Evolutionary conservation across 2,797 vertebrate species (phyloP).

Genomic region (Avahi laniger): DNA sequence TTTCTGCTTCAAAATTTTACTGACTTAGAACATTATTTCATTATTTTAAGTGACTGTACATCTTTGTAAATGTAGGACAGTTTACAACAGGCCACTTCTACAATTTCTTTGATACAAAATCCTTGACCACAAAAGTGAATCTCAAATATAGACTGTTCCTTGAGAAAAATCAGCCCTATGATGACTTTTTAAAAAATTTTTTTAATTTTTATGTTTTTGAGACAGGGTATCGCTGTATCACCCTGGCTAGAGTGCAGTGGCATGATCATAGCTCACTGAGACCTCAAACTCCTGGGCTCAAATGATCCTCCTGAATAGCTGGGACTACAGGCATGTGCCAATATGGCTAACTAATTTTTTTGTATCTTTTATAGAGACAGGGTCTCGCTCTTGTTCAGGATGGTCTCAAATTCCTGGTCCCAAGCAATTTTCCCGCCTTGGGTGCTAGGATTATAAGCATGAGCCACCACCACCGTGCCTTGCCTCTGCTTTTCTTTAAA

Average conservation of each 20-base stretch:
- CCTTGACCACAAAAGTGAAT: slow-evolving; percentile 19
- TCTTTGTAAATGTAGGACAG: background rate
- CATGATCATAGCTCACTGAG: too few species aligned
- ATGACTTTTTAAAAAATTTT: background rate
- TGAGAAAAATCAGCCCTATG: background rate
- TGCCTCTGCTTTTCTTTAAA: background rate
- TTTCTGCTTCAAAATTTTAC: slow-evolving; percentile 35
- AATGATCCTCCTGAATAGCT: too few species aligned
- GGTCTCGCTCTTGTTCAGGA: too few species aligned
- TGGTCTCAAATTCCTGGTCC: too few species aligned
- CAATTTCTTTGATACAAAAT: background rate
- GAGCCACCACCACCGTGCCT: too few species aligned
- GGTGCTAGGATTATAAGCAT: too few species aligned
- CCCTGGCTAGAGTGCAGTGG: too few species aligned
- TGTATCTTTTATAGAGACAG: too few species aligned
- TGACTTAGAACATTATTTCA: slow-evolving; percentile 15
- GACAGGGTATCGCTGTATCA: background rate
- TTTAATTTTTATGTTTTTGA: background rate
- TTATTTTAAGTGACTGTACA: slow-evolving; percentile 34
- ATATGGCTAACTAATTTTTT: too few species aligned
- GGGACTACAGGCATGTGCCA: too few species aligned
- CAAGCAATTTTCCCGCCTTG: too few species aligned
- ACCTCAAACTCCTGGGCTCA: too few species aligned
- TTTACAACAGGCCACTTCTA: background rate
- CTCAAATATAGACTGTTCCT: background rate